Evolutionary conservation across 2,888 invertebrate species (phyloP), one percentile per base, ranked within the genome.

Genomic region (Palloptera scutellata): DNA sequence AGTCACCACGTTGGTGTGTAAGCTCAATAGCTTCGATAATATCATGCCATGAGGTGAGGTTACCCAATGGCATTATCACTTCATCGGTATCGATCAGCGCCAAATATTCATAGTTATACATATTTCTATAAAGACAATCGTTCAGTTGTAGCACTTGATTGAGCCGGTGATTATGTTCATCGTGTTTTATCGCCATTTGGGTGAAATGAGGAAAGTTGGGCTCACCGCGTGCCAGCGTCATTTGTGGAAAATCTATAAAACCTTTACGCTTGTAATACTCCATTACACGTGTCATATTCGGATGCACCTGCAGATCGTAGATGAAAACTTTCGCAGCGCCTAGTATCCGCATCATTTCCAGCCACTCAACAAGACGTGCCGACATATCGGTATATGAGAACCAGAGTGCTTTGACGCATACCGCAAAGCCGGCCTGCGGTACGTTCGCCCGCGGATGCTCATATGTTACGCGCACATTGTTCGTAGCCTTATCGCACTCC

Each of bases 131-230:
- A 69, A 97, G 88, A 81, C 97, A 97, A 84, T 97, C 97, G 84
- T 97, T 97, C 86, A 97, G 97, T 8, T 96, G 96, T 76, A 97
- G 93, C 72, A 97, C 87, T 84, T 97, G 97, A 86, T 96, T 95
- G 81, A 96, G 92, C 15, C 96, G 87, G 83, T 96, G 96, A 86
- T 96, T 93, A 77, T 93, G 94, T 19, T 92, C 90, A 83, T 95
- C 95, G 79, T 92, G 91, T 30, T 30, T 30, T 30, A 30, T 30
- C 85, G 92, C 89, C 83, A 94, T 94, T 80, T 94, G 93, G 79
- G 94, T 93, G 76, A 95, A 91, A 4, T 92, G 91, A 0, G 93
- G 93, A n/a, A 92, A 89, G 82, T 95, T 96, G 0, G 96, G 96
- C 79, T 94, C 93, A 0, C 93, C 93, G 3, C 95, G 94, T 0